Conservation (phyloP, 2,113 vertebrate species). For the Toxostoma redivivum region DNA sequence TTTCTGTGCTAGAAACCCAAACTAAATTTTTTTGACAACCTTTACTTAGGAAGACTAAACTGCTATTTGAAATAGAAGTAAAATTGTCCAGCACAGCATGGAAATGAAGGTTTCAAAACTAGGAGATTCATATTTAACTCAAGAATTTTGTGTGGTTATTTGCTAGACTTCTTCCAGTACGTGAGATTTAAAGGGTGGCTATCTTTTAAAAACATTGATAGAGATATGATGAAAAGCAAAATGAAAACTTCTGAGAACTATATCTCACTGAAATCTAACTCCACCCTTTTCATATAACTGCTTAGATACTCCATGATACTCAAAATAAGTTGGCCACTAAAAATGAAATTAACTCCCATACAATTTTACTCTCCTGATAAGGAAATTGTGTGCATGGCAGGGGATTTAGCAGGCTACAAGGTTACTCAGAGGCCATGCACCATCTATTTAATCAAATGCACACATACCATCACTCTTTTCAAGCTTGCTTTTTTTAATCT, state of each 20-base stretch:
- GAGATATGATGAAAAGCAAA: not conserved
- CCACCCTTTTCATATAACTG: not conserved
- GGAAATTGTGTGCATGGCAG: rapidly evolving
- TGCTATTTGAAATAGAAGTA: not conserved
- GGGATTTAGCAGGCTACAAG: not conserved
- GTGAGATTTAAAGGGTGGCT: not conserved
- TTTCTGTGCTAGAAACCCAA: not conserved
- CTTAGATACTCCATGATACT: not conserved
- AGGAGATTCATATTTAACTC: not conserved
- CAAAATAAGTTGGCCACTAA: not conserved
- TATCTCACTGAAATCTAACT: not conserved
- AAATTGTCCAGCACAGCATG: not conserved
- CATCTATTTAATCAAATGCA: not conserved
- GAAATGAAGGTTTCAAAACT: not conserved
- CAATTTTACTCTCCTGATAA: not conserved
- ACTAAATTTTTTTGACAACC: not conserved
- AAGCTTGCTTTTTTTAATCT: rapidly evolving
- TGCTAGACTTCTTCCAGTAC: not conserved
- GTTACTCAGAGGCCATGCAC: not conserved
- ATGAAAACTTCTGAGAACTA: not conserved
- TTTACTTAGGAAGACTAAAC: not conserved
- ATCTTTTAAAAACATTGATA: not conserved
- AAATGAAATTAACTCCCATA: not conserved
- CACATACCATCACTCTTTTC: not conserved
- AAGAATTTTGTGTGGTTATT: not conserved